These are phyloP conservation scores for Aphelocoma californica DNA, from an alignment of 2,797 vertebrate species.

Conservation along the genomic window DNA sequence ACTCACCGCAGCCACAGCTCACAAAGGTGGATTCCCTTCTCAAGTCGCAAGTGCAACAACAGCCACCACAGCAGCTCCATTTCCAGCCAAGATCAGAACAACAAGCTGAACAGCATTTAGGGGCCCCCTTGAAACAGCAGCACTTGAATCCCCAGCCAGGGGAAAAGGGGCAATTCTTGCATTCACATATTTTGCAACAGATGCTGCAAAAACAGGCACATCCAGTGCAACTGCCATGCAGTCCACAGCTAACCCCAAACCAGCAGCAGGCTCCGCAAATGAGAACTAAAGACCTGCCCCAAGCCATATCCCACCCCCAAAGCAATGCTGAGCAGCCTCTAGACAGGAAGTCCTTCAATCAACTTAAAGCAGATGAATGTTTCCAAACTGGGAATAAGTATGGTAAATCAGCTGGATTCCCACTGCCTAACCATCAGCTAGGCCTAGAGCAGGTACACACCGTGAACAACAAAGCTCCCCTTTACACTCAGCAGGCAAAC, in stretches of 20 bases:
- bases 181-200: constrained; percentile 77
- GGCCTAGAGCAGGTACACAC: constrained; percentile 77
- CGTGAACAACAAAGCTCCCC: constrained; percentile 65
- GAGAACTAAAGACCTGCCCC: constrained; percentile 64
- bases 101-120: constrained; percentile 69
- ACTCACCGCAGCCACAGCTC: constrained; percentile 53
- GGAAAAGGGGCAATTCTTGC: constrained; percentile 79
- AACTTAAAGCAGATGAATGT: constrained; percentile 65
- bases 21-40: constrained; percentile 56
- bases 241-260: constrained; percentile 65
- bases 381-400: constrained; percentile 60
- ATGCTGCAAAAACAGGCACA: constrained; percentile 75
- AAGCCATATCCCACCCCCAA: constrained; percentile 26
- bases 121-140: constrained; percentile 75
- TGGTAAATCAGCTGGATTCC: constrained; percentile 60
- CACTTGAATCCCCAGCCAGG: constrained; percentile 80
- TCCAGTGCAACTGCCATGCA: constrained; percentile 43
- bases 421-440: constrained; percentile 71
- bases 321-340: constrained; percentile 33
- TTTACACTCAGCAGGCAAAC: constrained; percentile 67
- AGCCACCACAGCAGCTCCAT: constrained; percentile 71
- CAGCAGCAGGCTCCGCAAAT: constrained; percentile 63
- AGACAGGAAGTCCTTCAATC: constrained; percentile 40
- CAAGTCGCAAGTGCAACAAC: constrained; percentile 68
- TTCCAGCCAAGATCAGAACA: constrained; percentile 69